Evolutionary conservation across 2,888 invertebrate genomes (phyloP), one percentile per base, ranked within the genome.

Genomic region (Caenorhabditis sinica): DNA sequence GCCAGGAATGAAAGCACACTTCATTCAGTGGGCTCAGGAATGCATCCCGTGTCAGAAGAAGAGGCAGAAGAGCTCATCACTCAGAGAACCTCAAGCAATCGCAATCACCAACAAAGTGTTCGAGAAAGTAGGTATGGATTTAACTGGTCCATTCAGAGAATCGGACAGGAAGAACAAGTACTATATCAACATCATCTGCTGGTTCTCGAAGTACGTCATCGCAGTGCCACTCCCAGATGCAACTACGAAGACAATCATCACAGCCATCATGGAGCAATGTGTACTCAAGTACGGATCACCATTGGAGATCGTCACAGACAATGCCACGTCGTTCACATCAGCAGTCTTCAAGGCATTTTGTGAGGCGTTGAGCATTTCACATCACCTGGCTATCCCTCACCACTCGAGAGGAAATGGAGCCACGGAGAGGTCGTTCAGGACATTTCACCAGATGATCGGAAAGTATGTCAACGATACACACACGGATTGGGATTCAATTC

Each of bases 271-370:
- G 9, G 75, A 81, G 9, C 49, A 88, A 9, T 53, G 90, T 13
- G 79, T 90, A 9, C 69, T 82, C 5, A 75, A 84, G 23, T 87
- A 85, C 81, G 91, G 90, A 2, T 60, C 74, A 11, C 89, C 89
- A 11, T 61, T 60, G 0, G 66, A 80, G 43, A 33, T 93, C 2
- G 69, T 90, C 3, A 80, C 89, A 0, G 93, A 93, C 71, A 83
- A 86, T 30, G 91, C 89, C 2, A 60, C 80, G 2, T 74, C 74
- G 17, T 91, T 92, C 65, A 65, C 72, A 0, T 58, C 66, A 1
- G 83, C 74, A 23, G 36, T 71, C 0, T 82, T 82, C 53, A n/a
- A 30, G 49, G 60, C 73, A 6, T 53, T 90, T 2, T 85, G 82
- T 30, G 36, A 72, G 40, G 36, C 83, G 79, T 60, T 90, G 1